Base-by-base conservation (phyloP, 1,140 invertebrate species). In the Anastrepha obliqua region DNA sequence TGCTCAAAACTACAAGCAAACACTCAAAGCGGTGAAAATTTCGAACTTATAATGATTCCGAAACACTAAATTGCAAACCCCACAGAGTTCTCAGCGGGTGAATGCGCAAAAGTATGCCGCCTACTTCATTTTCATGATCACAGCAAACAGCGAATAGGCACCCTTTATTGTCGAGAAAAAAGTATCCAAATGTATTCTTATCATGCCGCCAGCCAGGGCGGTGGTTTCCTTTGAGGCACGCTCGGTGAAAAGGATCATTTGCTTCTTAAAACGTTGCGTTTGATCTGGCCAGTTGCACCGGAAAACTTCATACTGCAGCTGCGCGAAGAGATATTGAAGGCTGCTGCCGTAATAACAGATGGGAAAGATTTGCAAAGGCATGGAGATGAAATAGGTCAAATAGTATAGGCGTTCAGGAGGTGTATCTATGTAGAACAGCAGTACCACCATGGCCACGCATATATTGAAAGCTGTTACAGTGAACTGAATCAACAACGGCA, bases 291-390 rank as follows among this genome's bases (percentile, higher is more conserved):
- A 92, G 39, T 92, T 90, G 88, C 91, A 90, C 2, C 89, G 90
- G 85, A 92, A 92, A 3, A 91, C 90, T 8, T 91, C 90, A 29
- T 91, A 90, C 81, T 89, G 91, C 0, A 92, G 87, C 17, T 87
- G 87, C 0, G 89, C 91, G 0, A 91, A 91, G 86, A 89, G 89
- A 6, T 88, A 51, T 29, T 91, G 89, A 17, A 89, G 89, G 47
- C 91, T 89, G 2, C 90, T 92, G 67, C 91, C 91, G 78, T 89
- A 92, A 60, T 90, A 92, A 59, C 91, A 92, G 17, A 88, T 90
- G 5, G 91, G 90, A 78, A 91, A 91, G 13, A 92, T 90, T 86
- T 92, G 78, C 0, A 92, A 29, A 0, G 89, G 86, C 88, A 92
- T 89, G 7, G 88, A 89, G 20, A 92, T 1, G 0, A 89, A 88